Conservation (phyloP, 2,113 vertebrate genomes). For the Hemichromis elongatus region DNA sequence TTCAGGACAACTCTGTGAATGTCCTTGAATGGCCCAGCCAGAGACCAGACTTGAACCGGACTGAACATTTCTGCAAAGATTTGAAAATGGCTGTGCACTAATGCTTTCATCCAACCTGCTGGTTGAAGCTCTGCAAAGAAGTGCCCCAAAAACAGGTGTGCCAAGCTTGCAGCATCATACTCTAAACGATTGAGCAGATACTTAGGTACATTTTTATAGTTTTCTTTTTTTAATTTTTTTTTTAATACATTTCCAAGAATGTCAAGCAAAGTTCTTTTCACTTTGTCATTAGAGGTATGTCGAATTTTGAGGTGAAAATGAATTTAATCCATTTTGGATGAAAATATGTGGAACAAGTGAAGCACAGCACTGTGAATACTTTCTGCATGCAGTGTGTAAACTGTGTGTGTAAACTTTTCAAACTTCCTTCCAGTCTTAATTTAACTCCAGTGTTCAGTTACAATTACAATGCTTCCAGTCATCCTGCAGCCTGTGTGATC, state of each 20-base stretch:
- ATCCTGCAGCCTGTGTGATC: conserved; percentile 40
- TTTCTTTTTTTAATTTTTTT: neutral
- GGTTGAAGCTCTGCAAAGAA: neutral
- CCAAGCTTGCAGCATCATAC: neutral
- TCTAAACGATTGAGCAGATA: neutral
- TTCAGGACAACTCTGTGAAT: neutral
- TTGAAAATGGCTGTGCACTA: neutral
- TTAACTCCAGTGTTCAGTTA: conserved; percentile 32
- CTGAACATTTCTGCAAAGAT: neutral
- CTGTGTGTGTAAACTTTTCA: conserved; percentile 17
- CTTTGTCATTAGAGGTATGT: no score
- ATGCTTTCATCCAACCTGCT: neutral
- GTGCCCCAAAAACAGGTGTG: neutral
- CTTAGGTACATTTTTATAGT: neutral
- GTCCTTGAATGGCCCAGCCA: neutral
- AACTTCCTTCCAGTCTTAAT: conserved; percentile 19
- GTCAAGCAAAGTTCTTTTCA: neutral
- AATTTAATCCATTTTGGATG: neutral
- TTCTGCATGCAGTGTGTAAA: neutral
- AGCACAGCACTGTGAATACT: neutral
- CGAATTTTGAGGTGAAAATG: neutral
- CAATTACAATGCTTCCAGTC: conserved; percentile 46
- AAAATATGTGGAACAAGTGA: neutral
- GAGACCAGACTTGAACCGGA: neutral
- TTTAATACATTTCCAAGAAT: neutral